These are phyloP conservation scores for Cetonia aurata DNA, from an alignment of 2,888 invertebrate species.

Conservation along the genomic window DNA sequence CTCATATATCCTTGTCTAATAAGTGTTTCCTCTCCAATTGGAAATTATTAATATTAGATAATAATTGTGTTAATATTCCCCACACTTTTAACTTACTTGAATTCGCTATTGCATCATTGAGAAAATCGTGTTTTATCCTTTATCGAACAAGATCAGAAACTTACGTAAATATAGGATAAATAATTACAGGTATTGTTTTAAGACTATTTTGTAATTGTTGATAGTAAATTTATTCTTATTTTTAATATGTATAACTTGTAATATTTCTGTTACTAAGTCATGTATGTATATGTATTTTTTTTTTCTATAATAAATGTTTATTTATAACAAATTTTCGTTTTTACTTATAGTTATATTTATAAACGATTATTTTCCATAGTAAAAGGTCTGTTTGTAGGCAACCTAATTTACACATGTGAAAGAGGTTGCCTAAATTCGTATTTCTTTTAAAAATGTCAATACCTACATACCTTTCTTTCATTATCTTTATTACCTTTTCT, in stretches of 20 bases:
- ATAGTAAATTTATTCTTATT: slow-evolving; percentile 6
- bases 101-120: slow-evolving; percentile 4
- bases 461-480: no score
- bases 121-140: background rate
- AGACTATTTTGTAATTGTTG: background rate
- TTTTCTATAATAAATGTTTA: background rate
- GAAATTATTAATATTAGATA: background rate
- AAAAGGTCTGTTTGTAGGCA: no score
- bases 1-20: background rate
- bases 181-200: slow-evolving; percentile 3
- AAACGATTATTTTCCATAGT: no score
- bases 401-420: no score
- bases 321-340: background rate
- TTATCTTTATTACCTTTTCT: no score
- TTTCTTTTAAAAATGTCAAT: no score
- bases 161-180: background rate
- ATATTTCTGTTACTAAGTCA: slow-evolving; percentile 17
- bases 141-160: background rate
- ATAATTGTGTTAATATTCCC: background rate
- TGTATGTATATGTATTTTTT: slow-evolving; percentile 3
- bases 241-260: background rate
- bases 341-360: no score
- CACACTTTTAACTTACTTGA: background rate
- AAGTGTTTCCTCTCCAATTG: no score
- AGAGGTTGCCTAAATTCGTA: no score